These are phyloP conservation scores for Nymphicus hollandicus DNA, from an alignment of 2,113 vertebrate genomes.

Conservation along the genomic window DNA sequence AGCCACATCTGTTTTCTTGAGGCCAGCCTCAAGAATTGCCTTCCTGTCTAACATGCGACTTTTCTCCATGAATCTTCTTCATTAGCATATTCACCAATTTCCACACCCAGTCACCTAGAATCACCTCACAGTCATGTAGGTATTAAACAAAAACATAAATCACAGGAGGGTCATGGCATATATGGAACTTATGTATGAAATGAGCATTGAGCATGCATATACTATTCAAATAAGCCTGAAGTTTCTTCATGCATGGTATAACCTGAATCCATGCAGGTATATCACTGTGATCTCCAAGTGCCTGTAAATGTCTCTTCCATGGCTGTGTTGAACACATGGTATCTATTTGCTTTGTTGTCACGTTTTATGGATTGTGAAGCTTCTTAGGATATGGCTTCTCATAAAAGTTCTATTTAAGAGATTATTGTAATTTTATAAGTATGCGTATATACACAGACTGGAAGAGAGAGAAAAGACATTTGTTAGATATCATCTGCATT, in stretches of 20 bases:
- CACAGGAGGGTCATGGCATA: background rate
- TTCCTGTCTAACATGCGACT: background rate
- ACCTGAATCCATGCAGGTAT: background rate
- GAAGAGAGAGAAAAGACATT: background rate
- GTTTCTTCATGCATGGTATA: background rate
- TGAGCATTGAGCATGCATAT: background rate
- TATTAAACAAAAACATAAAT: background rate
- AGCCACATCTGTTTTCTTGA: background rate
- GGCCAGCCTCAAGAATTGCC: background rate
- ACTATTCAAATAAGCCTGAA: background rate
- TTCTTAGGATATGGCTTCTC: conserved; percentile 15
- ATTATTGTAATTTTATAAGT: conserved; percentile 1
- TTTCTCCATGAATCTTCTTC: background rate
- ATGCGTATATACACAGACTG: background rate
- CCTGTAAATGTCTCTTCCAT: background rate
- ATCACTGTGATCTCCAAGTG: background rate
- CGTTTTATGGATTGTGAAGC: conserved; percentile 38
- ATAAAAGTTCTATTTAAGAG: conserved; percentile 42
- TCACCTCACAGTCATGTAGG: background rate
- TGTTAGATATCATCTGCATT: conserved; percentile 4
- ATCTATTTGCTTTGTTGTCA: conserved; percentile 50
- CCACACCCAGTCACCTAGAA: background rate
- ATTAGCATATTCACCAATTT: background rate
- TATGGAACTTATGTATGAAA: background rate
- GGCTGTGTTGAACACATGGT: conserved; percentile 14